phyloP scores from a whole-genome alignment of 2,888 invertebrate species.

The Brachypterus glaber region DNA sequence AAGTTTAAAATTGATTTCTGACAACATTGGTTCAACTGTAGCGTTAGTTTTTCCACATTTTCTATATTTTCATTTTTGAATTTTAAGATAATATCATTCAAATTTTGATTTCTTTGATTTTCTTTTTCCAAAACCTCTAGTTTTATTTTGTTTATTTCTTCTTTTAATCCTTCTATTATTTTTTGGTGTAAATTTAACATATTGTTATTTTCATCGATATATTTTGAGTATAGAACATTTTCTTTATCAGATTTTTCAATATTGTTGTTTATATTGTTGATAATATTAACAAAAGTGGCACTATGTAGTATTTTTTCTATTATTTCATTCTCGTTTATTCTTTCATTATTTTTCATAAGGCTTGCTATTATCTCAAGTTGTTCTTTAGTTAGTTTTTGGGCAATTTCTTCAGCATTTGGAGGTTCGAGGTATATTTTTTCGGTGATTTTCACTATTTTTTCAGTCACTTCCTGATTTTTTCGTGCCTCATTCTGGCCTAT shows the following conservation, averaged over 20 bases:
- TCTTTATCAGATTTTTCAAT: too few relatives aligned
- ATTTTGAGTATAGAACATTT: neutral
- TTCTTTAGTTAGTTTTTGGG: conserved; percentile 30
- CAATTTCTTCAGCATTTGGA: conserved; percentile 19
- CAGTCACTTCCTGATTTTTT: neutral
- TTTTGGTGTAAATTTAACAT: conserved; percentile 22
- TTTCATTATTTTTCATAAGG: conserved; percentile 30
- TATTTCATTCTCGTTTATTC: conserved; percentile 35
- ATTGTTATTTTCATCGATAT: neutral
- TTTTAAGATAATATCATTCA: conserved; percentile 24
- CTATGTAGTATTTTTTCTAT: conserved; percentile 35
- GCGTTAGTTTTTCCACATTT: conserved; percentile 18
- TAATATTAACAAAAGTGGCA: conserved; percentile 27
- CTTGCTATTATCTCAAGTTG: conserved; percentile 37
- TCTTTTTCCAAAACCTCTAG: conserved; percentile 41
- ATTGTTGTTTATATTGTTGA: conserved; percentile 18
- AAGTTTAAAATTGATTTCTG: conserved; percentile 30
- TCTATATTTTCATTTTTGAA: conserved; percentile 21
- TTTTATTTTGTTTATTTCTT: conserved; percentile 48
- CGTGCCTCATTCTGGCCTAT: too few relatives aligned
- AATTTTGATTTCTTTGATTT: conserved; percentile 18
- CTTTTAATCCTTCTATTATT: conserved; percentile 24
- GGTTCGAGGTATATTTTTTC: conserved; percentile 22
- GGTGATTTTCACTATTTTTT: neutral
- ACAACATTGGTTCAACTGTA: conserved; percentile 32